Evolutionary conservation across 1,140 invertebrate species (phyloP), one percentile per base, ranked within the genome.

Genomic region (Cyphomyrmex costatus): DNA sequence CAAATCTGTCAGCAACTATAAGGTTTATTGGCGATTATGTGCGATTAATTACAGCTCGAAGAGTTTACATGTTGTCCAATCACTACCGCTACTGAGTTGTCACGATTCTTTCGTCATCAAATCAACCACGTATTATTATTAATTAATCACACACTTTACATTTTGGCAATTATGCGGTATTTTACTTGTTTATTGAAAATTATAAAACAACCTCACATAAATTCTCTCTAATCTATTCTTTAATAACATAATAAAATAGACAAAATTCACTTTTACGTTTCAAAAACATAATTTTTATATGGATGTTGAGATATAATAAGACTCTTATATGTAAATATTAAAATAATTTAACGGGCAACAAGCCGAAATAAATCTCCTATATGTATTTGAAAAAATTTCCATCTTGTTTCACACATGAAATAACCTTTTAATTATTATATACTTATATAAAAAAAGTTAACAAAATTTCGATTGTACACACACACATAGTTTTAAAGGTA

Each of bases 81-180:
- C 89, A 89, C 93, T 88, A 74, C 61, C 65, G 77, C 87, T 88
- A 86, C 76, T 68, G 82, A 63, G 87, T 88, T 92, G 91, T 90
- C 87, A 80, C 84, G 78, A 91, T 91, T 84, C 90, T 91, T 92
- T 92, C 70, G 65, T 83, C 73, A 60, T 70, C 73, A 79, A 90
- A 92, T 92, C 89, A 56, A 65, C 86, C 36, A 49, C 88, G 74
- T 92, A 91, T 93, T 93, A 92, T 93, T 89, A 90, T 92, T 93
- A 93, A 94, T 93, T 94, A 94, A 94, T 30, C 49, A 58, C 19
- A 19, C 21, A 14, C 56, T 61, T 73, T 76, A 89, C 42, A 56
- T 89, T 82, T 56, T 36, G 12, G 14, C 21, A 21, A 61, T 70
- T 24, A 42, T 30, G 24, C n/a, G 30, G 12, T 5, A 51, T 68